Evolutionary conservation across 2,113 vertebrate genomes (phyloP), one percentile per base, ranked within the genome.

Genomic region (Sisor rabdophorus): DNA sequence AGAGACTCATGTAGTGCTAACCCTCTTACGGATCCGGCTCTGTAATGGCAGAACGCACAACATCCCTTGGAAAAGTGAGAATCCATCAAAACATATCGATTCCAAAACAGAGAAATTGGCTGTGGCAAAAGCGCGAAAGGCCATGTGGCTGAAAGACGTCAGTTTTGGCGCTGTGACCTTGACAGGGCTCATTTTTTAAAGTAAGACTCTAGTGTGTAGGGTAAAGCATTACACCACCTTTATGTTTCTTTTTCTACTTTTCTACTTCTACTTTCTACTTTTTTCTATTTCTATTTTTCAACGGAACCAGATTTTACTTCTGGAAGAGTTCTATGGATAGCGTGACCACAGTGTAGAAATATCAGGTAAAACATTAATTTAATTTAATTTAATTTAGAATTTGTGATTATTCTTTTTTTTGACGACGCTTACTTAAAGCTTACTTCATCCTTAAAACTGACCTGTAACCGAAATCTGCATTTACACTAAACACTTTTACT

Each of bases 71-170:
- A 75, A 87, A 85, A 87, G 85, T 84, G 85, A 88, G 89, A 90
- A 92, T 92, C 89, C 91, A 91, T 92, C 91, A 91, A 90, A 91
- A 91, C 89, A 91, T 91, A 92, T 92, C 91, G 90, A 92, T 92
- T 90, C 86, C 84, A 81, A 85, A 90, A 89, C 89, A 89, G 80
- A 88, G 88, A 91, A 89, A 91, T 92, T 90, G 90, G 88, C 83
- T 87, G 87, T 86, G 89, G 86, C 86, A 26, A 64, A 84, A 86
- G 86, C 79, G 81, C 47, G 86, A 85, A 87, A 87, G 88, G 88
- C 56, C 87, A 36, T 87, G 88, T 91, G 90, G 89, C 88, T 89
- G 88, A 88, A 89, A 90, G 90, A 87, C 87, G 89, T 91, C 90
- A 83, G 89, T 89, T 90, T 89, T 86, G 88, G 85, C 85, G 83